These are phyloP conservation scores for Conomelus anceps DNA, from an alignment of 2,888 invertebrate genomes.

Conservation along the genomic window DNA sequence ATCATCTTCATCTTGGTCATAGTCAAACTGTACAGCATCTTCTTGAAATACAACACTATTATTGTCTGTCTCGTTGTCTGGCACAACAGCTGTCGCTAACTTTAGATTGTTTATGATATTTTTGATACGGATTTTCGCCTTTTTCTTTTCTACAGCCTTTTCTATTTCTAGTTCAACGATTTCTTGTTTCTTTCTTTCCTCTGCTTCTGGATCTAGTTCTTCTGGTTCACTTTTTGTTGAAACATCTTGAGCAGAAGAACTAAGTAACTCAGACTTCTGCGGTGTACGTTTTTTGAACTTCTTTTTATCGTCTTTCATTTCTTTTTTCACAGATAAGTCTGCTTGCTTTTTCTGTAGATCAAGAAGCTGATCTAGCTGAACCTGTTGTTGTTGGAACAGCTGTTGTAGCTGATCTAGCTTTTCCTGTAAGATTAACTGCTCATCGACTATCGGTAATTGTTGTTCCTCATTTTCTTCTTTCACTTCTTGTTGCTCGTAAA, in stretches of 20 bases:
- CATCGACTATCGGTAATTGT: not conserved
- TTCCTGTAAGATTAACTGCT: not conserved
- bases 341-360: not conserved
- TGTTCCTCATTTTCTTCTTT: not conserved
- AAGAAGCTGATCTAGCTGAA: not conserved
- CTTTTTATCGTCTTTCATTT: not conserved
- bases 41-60: not conserved
- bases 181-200: not conserved
- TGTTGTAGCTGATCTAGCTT: not conserved
- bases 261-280: not conserved
- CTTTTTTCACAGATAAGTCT: not conserved
- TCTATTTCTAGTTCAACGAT: not conserved
- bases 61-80: not conserved
- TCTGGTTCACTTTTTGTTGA: not conserved
- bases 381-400: not conserved
- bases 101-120: not conserved
- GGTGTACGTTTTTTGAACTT: not conserved
- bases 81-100: not conserved
- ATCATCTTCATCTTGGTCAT: not conserved
- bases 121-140: not conserved
- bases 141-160: not conserved
- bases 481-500: not conserved
- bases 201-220: not conserved
- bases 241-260: too few relatives aligned
- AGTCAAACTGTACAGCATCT: not conserved